phyloP scores from a whole-genome alignment of 2,113 vertebrate genomes.

The Hippocampus mohnikei region DNA sequence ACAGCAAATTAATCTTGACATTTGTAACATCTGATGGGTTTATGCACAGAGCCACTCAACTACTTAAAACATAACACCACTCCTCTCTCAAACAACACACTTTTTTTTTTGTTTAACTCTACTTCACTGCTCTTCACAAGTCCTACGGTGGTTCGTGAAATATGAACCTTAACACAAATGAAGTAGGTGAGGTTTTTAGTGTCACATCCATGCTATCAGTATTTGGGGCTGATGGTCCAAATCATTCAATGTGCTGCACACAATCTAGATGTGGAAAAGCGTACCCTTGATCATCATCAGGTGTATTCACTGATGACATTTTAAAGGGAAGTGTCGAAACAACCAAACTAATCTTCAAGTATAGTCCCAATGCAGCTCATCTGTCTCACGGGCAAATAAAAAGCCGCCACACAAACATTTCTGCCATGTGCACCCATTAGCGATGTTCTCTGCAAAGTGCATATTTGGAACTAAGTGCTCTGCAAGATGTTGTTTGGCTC shows the following conservation, averaged over 20 bases:
- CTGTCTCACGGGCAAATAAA: background rate
- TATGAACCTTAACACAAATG: conserved; percentile 42
- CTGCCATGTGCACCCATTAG: background rate
- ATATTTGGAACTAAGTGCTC: conserved; percentile 52
- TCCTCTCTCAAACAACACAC: conserved; percentile 34
- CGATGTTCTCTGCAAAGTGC: conserved; percentile 1
- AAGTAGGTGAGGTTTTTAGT: conserved; percentile 55
- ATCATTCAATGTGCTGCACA: conserved; percentile 40
- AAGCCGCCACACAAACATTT: background rate
- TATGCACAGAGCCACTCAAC: conserved; percentile 31
- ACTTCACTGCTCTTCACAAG: conserved; percentile 26
- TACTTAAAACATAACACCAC: conserved; percentile 44
- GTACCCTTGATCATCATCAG: background rate
- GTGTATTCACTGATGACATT: background rate
- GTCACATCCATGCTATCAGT: conserved; percentile 52
- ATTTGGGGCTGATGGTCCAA: conserved; percentile 18
- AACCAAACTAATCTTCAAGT: background rate
- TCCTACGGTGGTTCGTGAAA: conserved; percentile 48
- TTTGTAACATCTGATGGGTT: conserved; percentile 10
- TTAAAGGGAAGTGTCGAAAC: conserved; percentile 1
- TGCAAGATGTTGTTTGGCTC: conserved; percentile 50
- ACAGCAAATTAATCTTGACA: conserved; percentile 21
- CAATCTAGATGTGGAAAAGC: conserved; percentile 22
- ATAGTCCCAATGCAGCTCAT: background rate
- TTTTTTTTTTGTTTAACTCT: conserved; percentile 18